Evolutionary conservation across 2,113 vertebrate genomes (phyloP), one percentile per base, ranked within the genome.

Genomic region (Plestiodon gilberti): DNA sequence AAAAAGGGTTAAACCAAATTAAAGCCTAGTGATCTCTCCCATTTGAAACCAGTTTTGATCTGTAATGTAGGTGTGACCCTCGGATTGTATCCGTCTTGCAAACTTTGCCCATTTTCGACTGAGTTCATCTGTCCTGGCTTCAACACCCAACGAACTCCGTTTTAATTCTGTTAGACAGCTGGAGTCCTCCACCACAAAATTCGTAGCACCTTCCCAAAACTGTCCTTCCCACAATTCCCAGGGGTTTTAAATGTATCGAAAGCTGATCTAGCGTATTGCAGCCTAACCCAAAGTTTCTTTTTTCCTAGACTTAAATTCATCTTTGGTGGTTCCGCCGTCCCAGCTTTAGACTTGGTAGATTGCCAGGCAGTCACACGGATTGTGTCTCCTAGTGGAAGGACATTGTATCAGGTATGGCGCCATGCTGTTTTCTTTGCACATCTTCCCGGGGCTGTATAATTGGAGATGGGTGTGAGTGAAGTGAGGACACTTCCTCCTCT

Each of bases 301-400:
- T 91, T 64, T 94, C 86, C 18, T 94, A 99, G 99, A 88, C 88
- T 99, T 92, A 98, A 97, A 91, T 99, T 98, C 91, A 81, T 99
- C 87, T 99, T 99, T 69, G 98, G 99, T 1, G 89, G 98, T 0
- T 97, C 94, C 78, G 97, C 98, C 1, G 84, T 99, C 65, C 97
- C 97, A 80, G 98, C 98, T 17, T 91, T 99, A 95, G 98, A 99
- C 93, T 84, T 99, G 76, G 98, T 99, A 18, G 99, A 99, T 90
- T 97, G 95, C 22, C 96, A 87, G 4, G 96, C 97, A 0, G 95
- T 99, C 89, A 98, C 97, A 33, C 95, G 95, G 73, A 43, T 99
- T 55, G 95, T 89, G 1, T 98, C 98, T 1, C 98, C 98, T 57
- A 99, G 98, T 2, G 98, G 99, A 85, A 97, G 98, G 87, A 93